These are phyloP conservation scores for Aricia artaxerxes DNA, from an alignment of 2,888 invertebrate genomes.

Conservation along the genomic window DNA sequence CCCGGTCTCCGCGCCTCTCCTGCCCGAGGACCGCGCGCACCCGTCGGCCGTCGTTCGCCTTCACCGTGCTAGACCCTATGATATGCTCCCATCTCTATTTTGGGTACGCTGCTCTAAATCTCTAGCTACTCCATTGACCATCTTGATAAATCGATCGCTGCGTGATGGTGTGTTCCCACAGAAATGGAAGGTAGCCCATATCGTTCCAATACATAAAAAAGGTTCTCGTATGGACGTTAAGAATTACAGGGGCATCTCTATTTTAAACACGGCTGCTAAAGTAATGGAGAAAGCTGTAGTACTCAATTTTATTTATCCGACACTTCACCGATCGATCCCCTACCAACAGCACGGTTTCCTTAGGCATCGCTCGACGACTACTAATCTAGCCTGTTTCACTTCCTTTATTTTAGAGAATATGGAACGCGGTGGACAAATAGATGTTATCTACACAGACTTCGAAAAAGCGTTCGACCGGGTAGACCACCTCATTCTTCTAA, in stretches of 20 bases:
- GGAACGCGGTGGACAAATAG: slow-evolving; percentile 37
- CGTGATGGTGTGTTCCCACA: slow-evolving; percentile 4
- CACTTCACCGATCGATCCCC: not conserved
- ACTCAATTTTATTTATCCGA: not conserved
- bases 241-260: slow-evolving; percentile 4
- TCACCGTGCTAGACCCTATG: not conserved
- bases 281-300: slow-evolving; percentile 15
- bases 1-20: not conserved
- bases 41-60: not conserved
- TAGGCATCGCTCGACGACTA: slow-evolving; percentile 4
- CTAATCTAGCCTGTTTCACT: slow-evolving; percentile 22
- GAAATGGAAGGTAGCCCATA: slow-evolving; percentile 1
- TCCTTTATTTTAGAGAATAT: slow-evolving; percentile 1
- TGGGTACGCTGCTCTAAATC: not conserved
- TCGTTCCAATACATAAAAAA: slow-evolving; percentile 21
- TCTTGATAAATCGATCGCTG: not conserved
- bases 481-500: slow-evolving; percentile 36
- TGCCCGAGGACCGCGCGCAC: not conserved
- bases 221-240: not conserved
- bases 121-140: not conserved
- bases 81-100: not conserved
- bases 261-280: not conserved
- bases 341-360: slow-evolving; percentile 30
- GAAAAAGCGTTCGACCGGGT: slow-evolving; percentile 44
- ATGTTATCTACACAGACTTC: slow-evolving; percentile 45